phyloP scores from a whole-genome alignment of 2,797 vertebrate genomes.

The Botia kubotai region DNA sequence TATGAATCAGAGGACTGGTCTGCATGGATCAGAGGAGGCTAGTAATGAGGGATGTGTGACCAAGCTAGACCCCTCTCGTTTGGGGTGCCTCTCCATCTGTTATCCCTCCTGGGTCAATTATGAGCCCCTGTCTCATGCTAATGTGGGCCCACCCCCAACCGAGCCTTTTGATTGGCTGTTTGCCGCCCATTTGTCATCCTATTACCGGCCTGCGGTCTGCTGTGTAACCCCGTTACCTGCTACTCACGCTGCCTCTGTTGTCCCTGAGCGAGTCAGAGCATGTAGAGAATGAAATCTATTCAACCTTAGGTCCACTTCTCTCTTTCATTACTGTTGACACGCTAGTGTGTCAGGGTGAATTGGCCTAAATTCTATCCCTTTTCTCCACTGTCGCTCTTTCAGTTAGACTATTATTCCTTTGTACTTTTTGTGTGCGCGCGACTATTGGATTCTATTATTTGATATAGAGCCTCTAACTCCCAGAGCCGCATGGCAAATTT shows the following conservation, averaged over 20 bases:
- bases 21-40: conserved; percentile 36
- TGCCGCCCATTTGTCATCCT: conserved; percentile 47
- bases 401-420: conserved; percentile 33
- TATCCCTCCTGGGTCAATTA: conserved; percentile 48
- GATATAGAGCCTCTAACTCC: neutral
- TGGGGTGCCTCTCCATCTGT: conserved; percentile 48
- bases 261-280: conserved; percentile 20
- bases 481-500: neutral
- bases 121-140: conserved; percentile 41
- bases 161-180: conserved; percentile 50
- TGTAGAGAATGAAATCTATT: conserved; percentile 42
- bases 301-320: conserved; percentile 28
- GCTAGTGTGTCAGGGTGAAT: conserved; percentile 33
- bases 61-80: conserved; percentile 36
- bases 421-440: neutral
- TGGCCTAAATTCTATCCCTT: conserved; percentile 29
- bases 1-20: conserved; percentile 34
- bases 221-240: conserved; percentile 2
- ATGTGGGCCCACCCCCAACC: conserved; percentile 32
- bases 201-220: conserved; percentile 24
- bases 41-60: conserved; percentile 49
- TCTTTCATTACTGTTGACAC: conserved; percentile 43
- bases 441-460: conserved; percentile 1
- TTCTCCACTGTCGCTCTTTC: conserved; percentile 15
- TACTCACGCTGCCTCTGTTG: conserved; percentile 5